Evolutionary conservation across 2,113 vertebrate genomes (phyloP).

Genomic region (Pelobates fuscus): DNA sequence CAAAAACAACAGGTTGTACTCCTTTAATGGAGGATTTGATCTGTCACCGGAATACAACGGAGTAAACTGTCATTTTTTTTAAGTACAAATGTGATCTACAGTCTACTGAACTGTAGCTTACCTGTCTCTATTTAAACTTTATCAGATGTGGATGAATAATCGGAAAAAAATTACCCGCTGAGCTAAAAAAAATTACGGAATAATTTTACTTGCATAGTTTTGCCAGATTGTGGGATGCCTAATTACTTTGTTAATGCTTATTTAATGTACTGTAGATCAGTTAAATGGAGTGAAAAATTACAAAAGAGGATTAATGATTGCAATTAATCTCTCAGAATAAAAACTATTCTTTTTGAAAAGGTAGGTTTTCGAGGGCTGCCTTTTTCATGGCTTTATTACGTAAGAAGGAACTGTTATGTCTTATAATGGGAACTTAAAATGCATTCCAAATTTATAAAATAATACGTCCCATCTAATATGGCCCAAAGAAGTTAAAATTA

Average conservation of each 20-base stretch:
- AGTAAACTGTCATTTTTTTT: conserved; percentile 6
- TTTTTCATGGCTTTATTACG: neutral
- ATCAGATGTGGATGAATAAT: conserved; percentile 42
- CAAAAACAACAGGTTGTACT: no score
- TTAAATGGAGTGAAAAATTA: conserved; percentile 52
- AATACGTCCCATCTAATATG: no score
- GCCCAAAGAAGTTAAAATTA: no score
- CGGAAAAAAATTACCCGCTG: conserved; percentile 37
- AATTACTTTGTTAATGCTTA: conserved; percentile 49
- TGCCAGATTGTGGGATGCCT: conserved; percentile 35
- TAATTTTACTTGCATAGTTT: conserved; percentile 27
- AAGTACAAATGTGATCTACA: conserved; percentile 16
- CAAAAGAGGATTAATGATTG: conserved; percentile 47
- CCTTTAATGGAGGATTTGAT: no score
- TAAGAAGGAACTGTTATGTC: neutral
- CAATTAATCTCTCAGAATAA: conserved; percentile 49
- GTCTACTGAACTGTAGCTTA: neutral
- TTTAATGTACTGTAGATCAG: conserved; percentile 50
- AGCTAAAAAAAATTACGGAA: conserved; percentile 22
- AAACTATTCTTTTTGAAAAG: conserved; percentile 42
- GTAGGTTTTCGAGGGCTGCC: neutral
- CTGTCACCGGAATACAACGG: no score
- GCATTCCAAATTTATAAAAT: no score
- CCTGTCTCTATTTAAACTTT: conserved; percentile 39
- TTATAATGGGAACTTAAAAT: no score